Conservation (phyloP, 2,888 invertebrate species). For the Calephelis perditalis region DNA sequence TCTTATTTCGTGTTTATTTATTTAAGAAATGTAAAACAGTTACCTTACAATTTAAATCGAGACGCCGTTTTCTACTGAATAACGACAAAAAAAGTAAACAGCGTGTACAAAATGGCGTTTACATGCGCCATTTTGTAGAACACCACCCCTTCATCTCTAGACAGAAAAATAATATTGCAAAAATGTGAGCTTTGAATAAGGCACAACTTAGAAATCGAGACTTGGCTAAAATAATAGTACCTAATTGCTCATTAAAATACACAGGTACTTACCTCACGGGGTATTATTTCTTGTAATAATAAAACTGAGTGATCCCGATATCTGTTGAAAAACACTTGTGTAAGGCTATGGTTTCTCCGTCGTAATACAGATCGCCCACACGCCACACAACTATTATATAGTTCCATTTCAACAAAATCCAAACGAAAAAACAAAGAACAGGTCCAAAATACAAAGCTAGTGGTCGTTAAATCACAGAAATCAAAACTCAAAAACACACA, state of each 20-base stretch:
- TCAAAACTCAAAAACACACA: not conserved
- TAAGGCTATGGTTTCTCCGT: constrained; percentile 7
- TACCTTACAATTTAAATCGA: constrained; percentile 3
- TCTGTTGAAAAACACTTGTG: not conserved
- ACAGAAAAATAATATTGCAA: constrained; percentile 2
- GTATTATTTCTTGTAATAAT: constrained; percentile 15
- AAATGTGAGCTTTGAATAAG: not conserved
- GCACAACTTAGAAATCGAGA: not conserved
- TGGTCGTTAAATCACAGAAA: constrained; percentile 8
- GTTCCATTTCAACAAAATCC: constrained; percentile 14
- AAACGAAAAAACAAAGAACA: constrained; percentile 10
- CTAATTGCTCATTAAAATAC: constrained; percentile 5
- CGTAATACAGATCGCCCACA: constrained; percentile 13
- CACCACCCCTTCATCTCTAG: not conserved
- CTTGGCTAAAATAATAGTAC: not conserved
- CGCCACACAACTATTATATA: constrained; percentile 9
- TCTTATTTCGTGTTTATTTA: not conserved
- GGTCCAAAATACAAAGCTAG: constrained; percentile 9
- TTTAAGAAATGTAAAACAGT: constrained; percentile 5
- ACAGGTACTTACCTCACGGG: constrained; percentile 11
- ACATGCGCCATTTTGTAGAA: constrained; percentile 4
- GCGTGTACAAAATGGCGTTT: constrained; percentile 4
- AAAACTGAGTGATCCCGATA: constrained; percentile 1
- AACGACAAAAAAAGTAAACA: constrained; percentile 3
- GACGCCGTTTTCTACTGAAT: not conserved